Base-by-base conservation (phyloP, 2,797 vertebrate genomes). In the Dallia pectoralis region DNA sequence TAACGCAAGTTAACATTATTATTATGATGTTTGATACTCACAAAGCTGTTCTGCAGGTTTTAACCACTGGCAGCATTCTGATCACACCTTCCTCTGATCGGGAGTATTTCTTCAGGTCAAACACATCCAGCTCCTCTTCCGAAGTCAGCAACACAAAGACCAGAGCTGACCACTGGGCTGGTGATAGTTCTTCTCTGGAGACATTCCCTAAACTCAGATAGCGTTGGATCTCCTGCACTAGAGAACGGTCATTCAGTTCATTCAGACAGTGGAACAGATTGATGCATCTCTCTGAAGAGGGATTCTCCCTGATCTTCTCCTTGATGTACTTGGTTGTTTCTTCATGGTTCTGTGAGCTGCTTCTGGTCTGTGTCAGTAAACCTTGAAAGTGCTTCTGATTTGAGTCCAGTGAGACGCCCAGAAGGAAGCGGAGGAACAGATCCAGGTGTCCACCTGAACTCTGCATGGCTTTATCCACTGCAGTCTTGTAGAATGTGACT, bases 61-160 rank as follows among this genome's bases (percentile, higher is more conserved):
- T 48, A 14, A 48, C 14, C 47, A 48, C 47, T 48, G 47, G 47
- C 47, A 48, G 47, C 47, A 48, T 14, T 4, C 47, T 48, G 25
- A 66, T 25, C 44, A 75, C 18, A 25, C 16, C 51, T 33, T 67
- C 33, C 40, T 75, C 63, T 67, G 48, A 63, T 63, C 44, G 29
- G 15, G 11, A 27, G 61, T 69, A 69, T 44, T 29, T 69, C 18
- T 61, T 32, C 66, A 75, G 44, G 16, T 74, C 33, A 62, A 40
- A 74, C 25, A 74, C 25, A 30, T 40, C 73, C 36, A 61, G 53
- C 53, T 29, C 27, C 15, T 69, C 30, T 64, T 74, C 33, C 47
- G 73, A 74, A 68, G 73, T 74, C 67, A 69, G 56, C 27, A 74
- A 67, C 53, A 69, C 62, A 65, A 71, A 75, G 19, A 67, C 32